Evolutionary conservation across 2,113 vertebrate genomes (phyloP), one percentile per base, ranked within the genome.

Genomic region (Osmerus eperlanus): DNA sequence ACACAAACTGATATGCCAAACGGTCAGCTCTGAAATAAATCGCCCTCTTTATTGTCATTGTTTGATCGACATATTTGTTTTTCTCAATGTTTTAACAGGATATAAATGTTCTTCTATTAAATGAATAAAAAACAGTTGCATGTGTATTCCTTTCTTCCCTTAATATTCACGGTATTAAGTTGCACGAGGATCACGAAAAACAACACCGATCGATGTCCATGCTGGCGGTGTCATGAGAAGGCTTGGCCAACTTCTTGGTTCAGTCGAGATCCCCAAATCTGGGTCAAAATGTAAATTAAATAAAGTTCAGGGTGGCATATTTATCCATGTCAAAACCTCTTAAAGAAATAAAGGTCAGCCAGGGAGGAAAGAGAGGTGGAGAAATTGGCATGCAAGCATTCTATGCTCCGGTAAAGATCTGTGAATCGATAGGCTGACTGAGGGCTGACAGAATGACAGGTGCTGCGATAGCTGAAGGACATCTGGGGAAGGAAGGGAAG

Each of bases 391-490:
- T 88, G 79, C 82, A 84, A 78, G 82, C 78, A 71, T 88, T 85
- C 82, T 78, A 70, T 32, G 87, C 83, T 85, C 36, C 63, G 80
- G 83, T 83, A 85, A 71, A 89, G 89, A 91, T 86, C 78, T 78
- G 81, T 68, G 80, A 86, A 93, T 93, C 90, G 77, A 92, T 92
- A 85, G 75, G 70, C 81, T 89, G 83, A 90, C 79, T 83, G 83
- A 77, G 77, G 77, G 79, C 75, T 89, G 88, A 92, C 89, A 90
- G 88, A 56, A 85, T 88, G 89, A 91, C 83, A 88, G 87, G 81
- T 74, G 76, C 75, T 77, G 68, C 65, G 63, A 81, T 83, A 59
- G 65, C 84, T 90, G 85, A 90, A 91, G 88, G 88, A 90, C 88
- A 79, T 85, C 54, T 29, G n/a, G 52, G 63, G 67, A 60, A 8